Conservation (phyloP, 2,797 vertebrate genomes). For the Denticeps clupeoides region DNA sequence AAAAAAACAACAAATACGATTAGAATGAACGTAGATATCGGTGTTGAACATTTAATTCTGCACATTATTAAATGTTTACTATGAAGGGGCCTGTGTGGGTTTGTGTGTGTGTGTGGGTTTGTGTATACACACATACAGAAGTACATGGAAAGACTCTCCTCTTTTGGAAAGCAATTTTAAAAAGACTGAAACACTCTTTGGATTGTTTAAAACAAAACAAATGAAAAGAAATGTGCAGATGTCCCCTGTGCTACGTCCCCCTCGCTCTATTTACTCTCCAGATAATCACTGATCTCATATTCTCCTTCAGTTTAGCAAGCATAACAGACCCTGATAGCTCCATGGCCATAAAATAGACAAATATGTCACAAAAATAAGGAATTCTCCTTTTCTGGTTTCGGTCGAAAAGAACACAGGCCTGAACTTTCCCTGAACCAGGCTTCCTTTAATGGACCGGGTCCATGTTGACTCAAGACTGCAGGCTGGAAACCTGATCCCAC, state of each 20-base stretch:
- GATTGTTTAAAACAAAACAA: conserved; percentile 37
- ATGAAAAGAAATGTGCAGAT: conserved; percentile 37
- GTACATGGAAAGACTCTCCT: too few relatives aligned
- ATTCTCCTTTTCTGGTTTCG: conserved; percentile 69
- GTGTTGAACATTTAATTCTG: too few relatives aligned
- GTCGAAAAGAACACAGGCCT: conserved; percentile 90
- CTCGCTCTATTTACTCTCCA: conserved; percentile 58
- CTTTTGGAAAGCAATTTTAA: too few relatives aligned
- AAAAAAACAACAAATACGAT: too few relatives aligned
- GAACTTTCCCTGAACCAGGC: conserved; percentile 99
- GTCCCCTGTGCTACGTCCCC: too few relatives aligned
- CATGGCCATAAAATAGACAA: conserved; percentile 58
- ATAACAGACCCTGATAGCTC: conserved; percentile 59
- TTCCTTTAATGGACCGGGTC: conserved; percentile 88
- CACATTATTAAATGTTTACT: too few relatives aligned
- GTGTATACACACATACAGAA: too few relatives aligned
- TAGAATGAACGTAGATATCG: too few relatives aligned
- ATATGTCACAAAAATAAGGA: conserved; percentile 79
- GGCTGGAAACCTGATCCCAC: conserved; percentile 89
- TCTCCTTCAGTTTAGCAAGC: conserved; percentile 73
- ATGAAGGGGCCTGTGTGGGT: too few relatives aligned
- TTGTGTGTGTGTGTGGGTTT: too few relatives aligned
- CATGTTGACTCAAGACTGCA: conserved; percentile 85
- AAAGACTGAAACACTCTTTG: conserved; percentile 15
- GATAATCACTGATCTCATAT: conserved; percentile 61